Conservation (phyloP, 2,888 invertebrate genomes). For the Catocala nupta region DNA sequence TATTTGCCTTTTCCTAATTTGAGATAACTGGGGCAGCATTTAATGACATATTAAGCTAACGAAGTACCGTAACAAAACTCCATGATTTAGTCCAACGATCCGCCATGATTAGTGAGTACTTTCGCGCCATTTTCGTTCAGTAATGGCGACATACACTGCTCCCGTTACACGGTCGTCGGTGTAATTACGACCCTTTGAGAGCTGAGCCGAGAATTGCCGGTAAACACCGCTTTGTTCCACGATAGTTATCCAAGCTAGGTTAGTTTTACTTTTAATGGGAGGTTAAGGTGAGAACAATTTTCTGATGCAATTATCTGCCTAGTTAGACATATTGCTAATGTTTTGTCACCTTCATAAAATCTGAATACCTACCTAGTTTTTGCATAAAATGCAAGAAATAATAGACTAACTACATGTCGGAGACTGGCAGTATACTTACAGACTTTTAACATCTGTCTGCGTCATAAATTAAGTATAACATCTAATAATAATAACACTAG, state of each 20-base stretch:
- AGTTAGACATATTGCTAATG: constrained; percentile 5
- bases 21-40: constrained; percentile 35
- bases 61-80: constrained; percentile 53
- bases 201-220: constrained; percentile 62
- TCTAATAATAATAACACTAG: no score
- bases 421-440: no score
- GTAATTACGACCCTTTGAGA: constrained; percentile 70
- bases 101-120: constrained; percentile 58
- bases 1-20: constrained; percentile 39
- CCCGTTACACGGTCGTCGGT: constrained; percentile 66
- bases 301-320: constrained; percentile 11
- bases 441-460: no score
- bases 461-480: no score
- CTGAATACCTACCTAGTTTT: neutral
- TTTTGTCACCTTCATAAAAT: constrained; percentile 3
- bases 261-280: constrained; percentile 49
- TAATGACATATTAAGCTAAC: constrained; percentile 51
- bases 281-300: constrained; percentile 24
- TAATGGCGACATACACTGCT: constrained; percentile 70
- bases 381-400: no score
- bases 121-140: constrained; percentile 55
- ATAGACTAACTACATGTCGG: no score
- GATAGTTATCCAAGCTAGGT: constrained; percentile 45
- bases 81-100: constrained; percentile 56
- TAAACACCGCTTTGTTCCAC: constrained; percentile 57